A percentile compares a stretch with the other conserved stretches of the same genome.
These are phyloP conservation scores for Harpegnathos saltator DNA, from an alignment of 1,140 invertebrate species.

Conservation along the genomic window DNA sequence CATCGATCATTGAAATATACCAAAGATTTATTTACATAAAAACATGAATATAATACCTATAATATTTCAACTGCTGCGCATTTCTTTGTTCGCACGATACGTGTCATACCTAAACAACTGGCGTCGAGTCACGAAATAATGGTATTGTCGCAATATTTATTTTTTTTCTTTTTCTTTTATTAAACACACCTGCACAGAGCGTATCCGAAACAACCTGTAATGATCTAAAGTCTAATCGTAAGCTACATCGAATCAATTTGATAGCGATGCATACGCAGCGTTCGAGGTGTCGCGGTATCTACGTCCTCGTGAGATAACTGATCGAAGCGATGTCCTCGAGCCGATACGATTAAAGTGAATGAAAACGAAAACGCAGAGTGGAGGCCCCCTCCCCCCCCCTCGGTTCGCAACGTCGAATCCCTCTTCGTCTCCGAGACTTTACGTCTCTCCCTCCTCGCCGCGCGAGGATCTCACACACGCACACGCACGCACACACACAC, in stretches of 20 bases:
- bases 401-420: constrained; percentile 34
- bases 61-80: constrained; percentile 82
- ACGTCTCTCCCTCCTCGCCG: background rate
- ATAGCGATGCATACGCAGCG: constrained; percentile 54
- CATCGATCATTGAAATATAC: constrained; percentile 80
- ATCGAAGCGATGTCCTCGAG: constrained; percentile 33
- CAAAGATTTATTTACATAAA: constrained; percentile 85
- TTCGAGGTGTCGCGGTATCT: constrained; percentile 11
- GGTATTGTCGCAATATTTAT: constrained; percentile 78
- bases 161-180: too few species aligned
- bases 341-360: constrained; percentile 34
- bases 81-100: constrained; percentile 68
- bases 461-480: too few species aligned
- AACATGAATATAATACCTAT: constrained; percentile 83
- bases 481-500: too few species aligned
- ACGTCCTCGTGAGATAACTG: constrained; percentile 41
- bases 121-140: constrained; percentile 73
- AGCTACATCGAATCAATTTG: constrained; percentile 59
- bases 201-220: constrained; percentile 67
- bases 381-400: too few species aligned
- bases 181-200: constrained; percentile 65
- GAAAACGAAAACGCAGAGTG: constrained; percentile 49
- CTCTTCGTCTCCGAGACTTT: background rate
- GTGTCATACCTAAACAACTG: constrained; percentile 71
- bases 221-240: constrained; percentile 72